Evolutionary conservation across 2,113 vertebrate species (phyloP), one percentile per base, ranked within the genome.

Genomic region (Dipodomys stephensi): DNA sequence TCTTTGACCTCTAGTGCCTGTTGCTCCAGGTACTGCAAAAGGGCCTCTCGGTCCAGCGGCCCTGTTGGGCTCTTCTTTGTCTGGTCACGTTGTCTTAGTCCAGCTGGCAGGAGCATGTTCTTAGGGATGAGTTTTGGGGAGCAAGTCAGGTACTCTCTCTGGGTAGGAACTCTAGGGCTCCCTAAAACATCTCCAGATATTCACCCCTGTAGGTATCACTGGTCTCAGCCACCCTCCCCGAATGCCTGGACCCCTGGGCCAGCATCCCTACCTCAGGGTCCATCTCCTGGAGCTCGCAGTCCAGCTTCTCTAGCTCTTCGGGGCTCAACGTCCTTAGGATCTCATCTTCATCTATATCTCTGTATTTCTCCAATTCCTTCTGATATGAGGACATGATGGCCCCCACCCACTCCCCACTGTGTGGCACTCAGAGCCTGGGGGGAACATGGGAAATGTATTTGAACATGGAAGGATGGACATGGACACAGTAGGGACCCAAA

Each of bases 261-360:
- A 3, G 49, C n/a, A 16, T 15, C 23, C 53, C 57, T 98, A 99
- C 99, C 99, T 99, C 99, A 0, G 99, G 99, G 97, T 99, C 99
- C 99, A 99, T 99, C 97, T 99, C 99, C 95, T 98, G 98, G 87
- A 99, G 98, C 92, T 99, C 99, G 39, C 78, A 88, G 82, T 99
- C 99, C 93, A 99, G 98, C 97, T 98, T 98, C 0, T 98, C 99
- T 96, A 99, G 98, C 97, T 99, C 99, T 82, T 99, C 98, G 0
- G 99, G 96, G 0, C 99, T 99, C 97, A 99, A 97, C 88, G 98
- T 99, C 96, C 4, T 98, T 92, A 99, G 98, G 98, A 99, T 99
- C 93, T 99, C 98, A 96, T 99, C 99, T 98, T 99, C 99, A 8
- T 99, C 99, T 27, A 99, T 99, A 98, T 99, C 99, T 96, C 99